phyloP scores from a whole-genome alignment of 2,797 vertebrate species.

The Arctocebus calabarensis region DNA sequence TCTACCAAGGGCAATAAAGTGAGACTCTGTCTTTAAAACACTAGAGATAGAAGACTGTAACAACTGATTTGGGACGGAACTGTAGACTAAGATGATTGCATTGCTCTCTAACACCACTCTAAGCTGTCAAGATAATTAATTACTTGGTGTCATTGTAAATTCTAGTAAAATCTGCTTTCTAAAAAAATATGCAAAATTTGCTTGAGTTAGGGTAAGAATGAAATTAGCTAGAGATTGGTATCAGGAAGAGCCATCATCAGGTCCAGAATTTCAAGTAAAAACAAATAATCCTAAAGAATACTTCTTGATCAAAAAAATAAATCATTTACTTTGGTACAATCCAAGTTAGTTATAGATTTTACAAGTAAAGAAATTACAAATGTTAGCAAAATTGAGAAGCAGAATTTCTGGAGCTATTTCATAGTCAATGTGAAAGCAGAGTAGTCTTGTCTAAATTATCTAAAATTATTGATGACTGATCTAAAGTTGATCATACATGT shows the following conservation, averaged over 20 bases:
- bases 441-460: background rate
- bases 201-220: background rate
- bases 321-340: background rate
- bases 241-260: background rate
- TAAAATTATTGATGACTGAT: conserved; percentile 30
- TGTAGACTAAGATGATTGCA: background rate
- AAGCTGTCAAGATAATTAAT: background rate
- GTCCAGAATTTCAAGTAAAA: background rate
- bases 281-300: background rate
- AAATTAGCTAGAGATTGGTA: background rate
- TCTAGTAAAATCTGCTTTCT: background rate
- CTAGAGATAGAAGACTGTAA: background rate
- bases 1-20: too few relatives aligned
- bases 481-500: background rate
- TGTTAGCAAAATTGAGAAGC: background rate
- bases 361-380: background rate
- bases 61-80: background rate
- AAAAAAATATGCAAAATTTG: background rate
- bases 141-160: background rate
- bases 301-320: background rate
- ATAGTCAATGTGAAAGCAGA: background rate
- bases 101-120: background rate
- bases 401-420: background rate
- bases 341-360: background rate
- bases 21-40: too few relatives aligned